phyloP scores from a whole-genome alignment of 30 jellyfish, hydroid and myxozoan genomes.

The Cassiopea xamachana region DNA sequence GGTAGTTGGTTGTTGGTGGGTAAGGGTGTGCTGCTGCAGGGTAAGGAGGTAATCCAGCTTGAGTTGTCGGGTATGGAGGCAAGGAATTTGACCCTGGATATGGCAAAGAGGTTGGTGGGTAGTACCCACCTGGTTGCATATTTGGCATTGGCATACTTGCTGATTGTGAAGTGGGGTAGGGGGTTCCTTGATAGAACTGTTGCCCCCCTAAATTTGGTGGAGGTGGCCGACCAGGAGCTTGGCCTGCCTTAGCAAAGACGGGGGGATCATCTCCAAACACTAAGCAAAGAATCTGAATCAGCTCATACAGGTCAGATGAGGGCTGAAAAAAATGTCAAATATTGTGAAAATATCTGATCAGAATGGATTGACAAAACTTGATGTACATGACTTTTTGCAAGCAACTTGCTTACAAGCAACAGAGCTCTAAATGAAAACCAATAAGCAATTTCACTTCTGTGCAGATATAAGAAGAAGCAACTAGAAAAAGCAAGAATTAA shows the following conservation, averaged over 20 bases:
- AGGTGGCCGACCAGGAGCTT: conserved; percentile 78
- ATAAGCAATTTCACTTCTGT: too few relatives aligned
- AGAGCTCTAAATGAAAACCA: too few relatives aligned
- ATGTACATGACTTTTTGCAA: too few relatives aligned
- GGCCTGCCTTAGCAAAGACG: conserved; percentile 69
- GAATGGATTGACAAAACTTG: too few relatives aligned
- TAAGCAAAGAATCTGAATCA: conserved; percentile 70
- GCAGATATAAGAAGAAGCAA: too few relatives aligned
- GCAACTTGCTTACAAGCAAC: too few relatives aligned
- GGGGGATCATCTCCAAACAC: conserved; percentile 91
- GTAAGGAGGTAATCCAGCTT: conserved; percentile 54
- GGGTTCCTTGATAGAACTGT: conserved; percentile 55
- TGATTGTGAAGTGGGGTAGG: conserved; percentile 75
- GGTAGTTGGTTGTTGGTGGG: conserved; percentile 59
- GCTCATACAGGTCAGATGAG: conserved; percentile 69
- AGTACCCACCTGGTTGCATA: conserved; percentile 42
- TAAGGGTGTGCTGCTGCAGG: conserved; percentile 29
- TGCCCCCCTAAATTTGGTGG: conserved; percentile 58
- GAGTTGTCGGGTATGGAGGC: conserved; percentile 43
- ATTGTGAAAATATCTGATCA: too few relatives aligned
- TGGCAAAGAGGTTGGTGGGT: conserved; percentile 44
- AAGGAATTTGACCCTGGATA: conserved; percentile 29
- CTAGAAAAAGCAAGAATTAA: too few relatives aligned
- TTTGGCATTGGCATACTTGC: conserved; percentile 92
- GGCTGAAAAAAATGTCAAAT: conserved; percentile 82